Evolutionary conservation across 2,113 vertebrate species (phyloP).

Genomic region (Dicerorhinus sumatrensis): DNA sequence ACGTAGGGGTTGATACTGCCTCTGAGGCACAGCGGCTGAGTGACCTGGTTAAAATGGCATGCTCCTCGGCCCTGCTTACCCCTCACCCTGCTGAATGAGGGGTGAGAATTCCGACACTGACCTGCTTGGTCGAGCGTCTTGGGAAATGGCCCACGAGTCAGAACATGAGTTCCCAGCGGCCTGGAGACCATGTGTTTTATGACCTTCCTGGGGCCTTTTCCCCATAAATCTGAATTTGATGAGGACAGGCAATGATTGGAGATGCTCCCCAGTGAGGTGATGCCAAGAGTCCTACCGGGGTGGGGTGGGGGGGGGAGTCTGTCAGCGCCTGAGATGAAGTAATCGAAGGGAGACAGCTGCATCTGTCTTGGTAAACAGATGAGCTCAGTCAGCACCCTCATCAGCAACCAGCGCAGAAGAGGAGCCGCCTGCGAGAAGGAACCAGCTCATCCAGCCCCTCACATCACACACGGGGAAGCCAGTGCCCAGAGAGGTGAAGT

Average conservation of each 20-base stretch:
- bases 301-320: conserved; percentile 56
- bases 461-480: accelerated
- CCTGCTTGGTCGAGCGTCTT: not conserved
- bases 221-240: conserved; percentile 70
- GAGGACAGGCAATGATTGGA: not conserved
- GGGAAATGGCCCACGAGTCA: not conserved
- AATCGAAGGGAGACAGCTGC: conserved; percentile 60
- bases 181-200: not conserved
- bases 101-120: not conserved
- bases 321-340: conserved; percentile 68
- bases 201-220: not conserved
- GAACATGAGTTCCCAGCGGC: not conserved
- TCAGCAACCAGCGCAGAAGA: not conserved
- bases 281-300: conserved; percentile 32
- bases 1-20: accelerated
- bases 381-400: conserved; percentile 18
- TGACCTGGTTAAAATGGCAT: not conserved
- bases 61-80: not conserved
- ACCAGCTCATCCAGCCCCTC: accelerated
- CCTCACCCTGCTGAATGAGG: not conserved
- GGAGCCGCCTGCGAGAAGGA: accelerated
- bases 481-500: not conserved
- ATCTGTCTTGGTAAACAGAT: conserved; percentile 52
- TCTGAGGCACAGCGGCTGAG: accelerated
- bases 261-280: not conserved